Percentiles rank a stretch among this genome's conserved stretches.
These are phyloP conservation scores for Steinernema feltiae DNA, from an alignment of 1,140 invertebrate genomes.

Conservation along the genomic window DNA sequence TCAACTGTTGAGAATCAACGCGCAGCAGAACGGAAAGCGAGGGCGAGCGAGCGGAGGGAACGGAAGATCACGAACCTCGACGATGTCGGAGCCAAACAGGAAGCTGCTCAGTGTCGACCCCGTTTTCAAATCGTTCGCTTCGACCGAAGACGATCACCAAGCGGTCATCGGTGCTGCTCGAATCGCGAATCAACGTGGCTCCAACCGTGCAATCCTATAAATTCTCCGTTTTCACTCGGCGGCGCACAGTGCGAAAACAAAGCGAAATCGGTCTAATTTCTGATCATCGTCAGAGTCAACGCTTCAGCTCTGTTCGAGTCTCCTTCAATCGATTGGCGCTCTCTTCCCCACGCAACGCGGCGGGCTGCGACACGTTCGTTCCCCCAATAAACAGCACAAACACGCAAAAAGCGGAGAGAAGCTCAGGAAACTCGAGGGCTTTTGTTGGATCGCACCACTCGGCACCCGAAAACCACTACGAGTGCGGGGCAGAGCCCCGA, in stretches of 20 bases:
- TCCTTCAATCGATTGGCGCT: conserved; percentile 9
- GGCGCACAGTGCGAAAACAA: background rate
- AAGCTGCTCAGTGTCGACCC: background rate
- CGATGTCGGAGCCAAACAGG: background rate
- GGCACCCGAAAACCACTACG: no score
- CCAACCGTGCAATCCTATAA: no score
- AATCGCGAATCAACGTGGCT: no score
- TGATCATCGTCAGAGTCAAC: background rate
- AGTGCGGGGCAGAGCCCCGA: no score
- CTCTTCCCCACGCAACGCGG: background rate
- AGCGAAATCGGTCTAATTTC: conserved; percentile 5
- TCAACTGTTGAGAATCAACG: no score
- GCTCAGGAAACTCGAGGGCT: background rate
- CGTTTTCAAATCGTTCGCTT: background rate
- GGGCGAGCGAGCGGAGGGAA: background rate
- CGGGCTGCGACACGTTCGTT: background rate
- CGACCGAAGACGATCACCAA: background rate
- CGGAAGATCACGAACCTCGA: conserved; percentile 6
- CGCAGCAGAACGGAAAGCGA: background rate
- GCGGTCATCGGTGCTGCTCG: background rate
- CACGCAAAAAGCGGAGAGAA: background rate
- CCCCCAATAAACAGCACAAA: background rate
- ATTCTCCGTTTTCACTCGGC: background rate
- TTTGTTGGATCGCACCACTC: no score
- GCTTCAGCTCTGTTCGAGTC: background rate